phyloP scores from a whole-genome alignment of 2,888 invertebrate species.

The Tortricodes alternella region DNA sequence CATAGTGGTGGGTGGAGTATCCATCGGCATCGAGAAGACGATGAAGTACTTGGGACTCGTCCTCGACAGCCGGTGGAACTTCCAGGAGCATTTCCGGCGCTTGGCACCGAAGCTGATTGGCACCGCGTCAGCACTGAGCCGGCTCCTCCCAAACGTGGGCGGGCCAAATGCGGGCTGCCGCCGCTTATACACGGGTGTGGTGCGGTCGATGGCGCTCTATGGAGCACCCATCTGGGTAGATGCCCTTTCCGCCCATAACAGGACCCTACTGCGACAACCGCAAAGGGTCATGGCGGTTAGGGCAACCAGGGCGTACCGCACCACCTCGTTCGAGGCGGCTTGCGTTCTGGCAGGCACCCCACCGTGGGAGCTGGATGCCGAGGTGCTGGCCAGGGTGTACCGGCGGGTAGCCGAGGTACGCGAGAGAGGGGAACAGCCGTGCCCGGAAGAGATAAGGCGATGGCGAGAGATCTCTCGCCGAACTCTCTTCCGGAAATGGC shows the following conservation, averaged over 20 bases:
- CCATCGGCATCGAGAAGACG: neutral
- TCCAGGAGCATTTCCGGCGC: constrained; percentile 11
- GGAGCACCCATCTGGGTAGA: constrained; percentile 26
- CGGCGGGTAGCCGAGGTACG: too few relatives aligned
- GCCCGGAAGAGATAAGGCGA: too few relatives aligned
- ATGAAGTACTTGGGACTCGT: constrained; percentile 28
- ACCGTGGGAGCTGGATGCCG: constrained; percentile 5
- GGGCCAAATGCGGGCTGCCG: too few relatives aligned
- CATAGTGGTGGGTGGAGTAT: constrained; percentile 1
- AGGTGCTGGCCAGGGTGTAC: neutral
- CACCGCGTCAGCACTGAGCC: constrained; percentile 1
- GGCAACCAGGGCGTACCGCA: constrained; percentile 4
- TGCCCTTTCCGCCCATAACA: neutral
- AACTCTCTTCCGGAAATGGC: too few relatives aligned
- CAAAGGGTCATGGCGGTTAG: constrained; percentile 8
- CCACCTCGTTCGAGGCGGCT: neutral
- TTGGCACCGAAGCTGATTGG: constrained; percentile 14
- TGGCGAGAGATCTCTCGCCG: too few relatives aligned
- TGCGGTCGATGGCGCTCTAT: constrained; percentile 23
- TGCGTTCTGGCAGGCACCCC: neutral
- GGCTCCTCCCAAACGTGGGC: constrained; percentile 17
- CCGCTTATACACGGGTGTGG: constrained; percentile 17
- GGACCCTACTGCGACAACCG: neutral
- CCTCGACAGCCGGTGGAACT: constrained; percentile 30
- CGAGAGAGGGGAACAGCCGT: too few relatives aligned